phyloP scores from a whole-genome alignment of 2,113 vertebrate species.

The Coregonus clupeaformis region DNA sequence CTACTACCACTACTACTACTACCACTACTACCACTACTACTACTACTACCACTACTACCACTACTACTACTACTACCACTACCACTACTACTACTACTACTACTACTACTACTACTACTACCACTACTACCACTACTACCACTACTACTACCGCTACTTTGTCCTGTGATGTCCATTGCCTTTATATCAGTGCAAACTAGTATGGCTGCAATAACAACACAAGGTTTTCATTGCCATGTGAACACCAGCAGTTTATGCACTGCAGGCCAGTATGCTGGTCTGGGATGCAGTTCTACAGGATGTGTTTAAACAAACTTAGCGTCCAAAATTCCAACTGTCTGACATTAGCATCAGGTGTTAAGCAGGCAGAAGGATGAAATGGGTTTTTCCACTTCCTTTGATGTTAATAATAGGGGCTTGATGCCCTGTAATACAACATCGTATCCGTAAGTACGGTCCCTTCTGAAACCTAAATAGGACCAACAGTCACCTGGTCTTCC shows the following conservation, averaged over 20 bases:
- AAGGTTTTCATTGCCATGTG: not conserved
- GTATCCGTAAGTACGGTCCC: not conserved
- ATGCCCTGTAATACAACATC: not conserved
- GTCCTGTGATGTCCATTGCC: too few relatives aligned
- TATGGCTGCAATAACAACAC: not conserved
- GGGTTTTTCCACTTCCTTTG: not conserved
- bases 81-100: too few relatives aligned
- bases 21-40: too few relatives aligned
- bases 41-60: too few relatives aligned
- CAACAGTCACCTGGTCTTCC: not conserved
- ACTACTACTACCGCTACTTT: too few relatives aligned
- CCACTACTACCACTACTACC: too few relatives aligned
- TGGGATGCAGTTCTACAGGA: not conserved
- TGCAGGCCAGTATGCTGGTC: not conserved
- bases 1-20: too few relatives aligned
- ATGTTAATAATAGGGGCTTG: not conserved
- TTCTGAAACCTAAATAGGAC: not conserved
- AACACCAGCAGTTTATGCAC: not conserved
- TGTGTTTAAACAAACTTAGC: not conserved
- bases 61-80: too few relatives aligned
- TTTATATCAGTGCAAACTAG: too few relatives aligned
- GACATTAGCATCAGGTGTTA: slow-evolving; percentile 5
- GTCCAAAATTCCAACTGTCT: not conserved
- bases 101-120: too few relatives aligned
- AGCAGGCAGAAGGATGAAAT: not conserved